phyloP scores from a whole-genome alignment of 2,797 vertebrate genomes.

The Alfaro cultratus region DNA sequence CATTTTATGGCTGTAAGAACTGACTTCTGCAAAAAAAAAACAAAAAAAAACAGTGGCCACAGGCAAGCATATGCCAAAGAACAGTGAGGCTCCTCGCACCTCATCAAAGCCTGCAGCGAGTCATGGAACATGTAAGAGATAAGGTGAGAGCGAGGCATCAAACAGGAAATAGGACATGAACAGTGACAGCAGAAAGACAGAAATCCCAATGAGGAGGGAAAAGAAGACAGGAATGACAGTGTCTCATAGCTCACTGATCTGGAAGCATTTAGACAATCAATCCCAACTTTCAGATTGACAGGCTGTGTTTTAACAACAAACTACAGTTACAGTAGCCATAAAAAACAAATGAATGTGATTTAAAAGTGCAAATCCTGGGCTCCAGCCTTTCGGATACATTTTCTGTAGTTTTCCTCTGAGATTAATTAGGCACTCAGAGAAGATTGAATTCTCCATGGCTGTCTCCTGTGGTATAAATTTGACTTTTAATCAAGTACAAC shows the following conservation, averaged over 20 bases:
- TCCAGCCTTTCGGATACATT: background rate
- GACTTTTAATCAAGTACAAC: background rate
- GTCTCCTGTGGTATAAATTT: background rate
- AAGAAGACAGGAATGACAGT: slow-evolving; percentile 28
- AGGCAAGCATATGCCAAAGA: slow-evolving; percentile 29
- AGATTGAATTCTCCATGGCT: background rate
- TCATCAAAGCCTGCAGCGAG: slow-evolving; percentile 33
- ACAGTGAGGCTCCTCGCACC: slow-evolving; percentile 34
- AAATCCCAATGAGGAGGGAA: slow-evolving; percentile 47
- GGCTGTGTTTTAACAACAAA: slow-evolving; percentile 29
- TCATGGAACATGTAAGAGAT: slow-evolving; percentile 37
- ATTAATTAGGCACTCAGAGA: background rate
- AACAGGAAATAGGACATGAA: slow-evolving; percentile 34
- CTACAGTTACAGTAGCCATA: slow-evolving; percentile 27
- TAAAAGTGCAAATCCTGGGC: background rate
- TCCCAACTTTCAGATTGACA: slow-evolving; percentile 57
- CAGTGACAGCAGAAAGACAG: slow-evolving; percentile 45
- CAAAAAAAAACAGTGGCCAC: slow-evolving; percentile 41
- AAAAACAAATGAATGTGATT: background rate
- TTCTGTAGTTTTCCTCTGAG: background rate
- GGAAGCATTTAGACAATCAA: slow-evolving; percentile 69
- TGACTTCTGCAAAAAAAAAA: slow-evolving; percentile 14
- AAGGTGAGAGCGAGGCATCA: slow-evolving; percentile 14
- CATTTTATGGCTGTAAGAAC: slow-evolving; percentile 54
- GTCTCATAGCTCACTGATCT: slow-evolving; percentile 65